These are phyloP conservation scores for Pyrgilauda ruficollis DNA, from an alignment of 2,113 vertebrate species.

Conservation along the genomic window DNA sequence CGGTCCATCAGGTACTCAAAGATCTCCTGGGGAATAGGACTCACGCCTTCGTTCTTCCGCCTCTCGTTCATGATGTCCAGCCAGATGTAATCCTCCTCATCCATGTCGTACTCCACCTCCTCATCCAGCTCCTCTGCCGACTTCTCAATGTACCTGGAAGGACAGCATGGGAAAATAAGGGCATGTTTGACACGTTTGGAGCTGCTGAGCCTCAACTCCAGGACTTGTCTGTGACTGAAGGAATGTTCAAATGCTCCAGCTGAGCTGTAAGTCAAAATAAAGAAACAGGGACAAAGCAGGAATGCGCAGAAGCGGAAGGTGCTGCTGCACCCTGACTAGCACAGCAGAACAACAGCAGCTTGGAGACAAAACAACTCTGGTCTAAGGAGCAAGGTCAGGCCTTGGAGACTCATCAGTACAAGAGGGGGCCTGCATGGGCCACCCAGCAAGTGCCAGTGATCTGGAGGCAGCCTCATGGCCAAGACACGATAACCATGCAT, in stretches of 20 bases:
- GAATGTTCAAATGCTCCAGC: background rate
- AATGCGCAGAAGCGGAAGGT: background rate
- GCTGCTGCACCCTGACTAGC: background rate
- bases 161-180: background rate
- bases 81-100: constrained; percentile 99
- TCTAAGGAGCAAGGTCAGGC: background rate
- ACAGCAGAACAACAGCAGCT: accelerated
- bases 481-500: background rate
- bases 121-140: constrained; percentile 96
- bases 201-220: background rate
- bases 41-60: constrained; percentile 88
- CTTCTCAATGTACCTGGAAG: constrained; percentile 94
- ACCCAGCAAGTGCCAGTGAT: background rate
- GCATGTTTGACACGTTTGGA: accelerated
- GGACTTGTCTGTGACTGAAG: background rate
- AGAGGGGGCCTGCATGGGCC: background rate
- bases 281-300: background rate
- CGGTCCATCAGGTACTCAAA: constrained; percentile 99
- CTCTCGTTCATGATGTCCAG: constrained; percentile 98
- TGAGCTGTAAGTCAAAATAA: background rate
- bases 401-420: background rate
- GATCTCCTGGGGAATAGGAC: constrained; percentile 93
- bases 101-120: constrained; percentile 98
- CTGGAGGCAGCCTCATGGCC: background rate
- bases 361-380: background rate